Percentiles rank a stretch among this genome's conserved stretches.
Evolutionary conservation across 2,888 invertebrate genomes (phyloP).

Genomic region (Orgyia antiqua): DNA sequence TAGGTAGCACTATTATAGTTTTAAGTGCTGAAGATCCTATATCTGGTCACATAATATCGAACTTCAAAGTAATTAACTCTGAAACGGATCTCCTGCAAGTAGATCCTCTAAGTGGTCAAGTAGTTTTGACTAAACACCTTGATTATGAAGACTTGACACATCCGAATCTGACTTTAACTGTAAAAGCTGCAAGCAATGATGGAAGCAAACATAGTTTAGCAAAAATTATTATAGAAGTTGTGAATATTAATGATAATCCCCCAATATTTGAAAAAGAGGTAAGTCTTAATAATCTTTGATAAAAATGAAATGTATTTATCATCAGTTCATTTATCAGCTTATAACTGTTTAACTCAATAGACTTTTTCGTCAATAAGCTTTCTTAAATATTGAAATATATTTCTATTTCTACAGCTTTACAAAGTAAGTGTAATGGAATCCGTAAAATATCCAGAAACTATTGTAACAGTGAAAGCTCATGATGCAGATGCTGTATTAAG

Average conservation of each 20-base stretch:
- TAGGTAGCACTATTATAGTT: slow-evolving; percentile 84
- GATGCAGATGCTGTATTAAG: slow-evolving; percentile 83
- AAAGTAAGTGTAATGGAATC: slow-evolving; percentile 85
- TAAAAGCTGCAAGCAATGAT: slow-evolving; percentile 74
- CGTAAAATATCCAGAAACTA: slow-evolving; percentile 80
- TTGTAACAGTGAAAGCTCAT: slow-evolving; percentile 83
- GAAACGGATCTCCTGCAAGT: slow-evolving; percentile 76
- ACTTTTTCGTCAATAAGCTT: no score
- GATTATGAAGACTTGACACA: slow-evolving; percentile 86
- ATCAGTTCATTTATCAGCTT: neutral
- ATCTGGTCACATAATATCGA: slow-evolving; percentile 79
- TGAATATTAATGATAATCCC: slow-evolving; percentile 88
- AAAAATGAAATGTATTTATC: neutral
- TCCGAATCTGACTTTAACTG: slow-evolving; percentile 76
- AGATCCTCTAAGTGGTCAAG: slow-evolving; percentile 83
- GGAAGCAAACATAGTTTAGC: slow-evolving; percentile 80
- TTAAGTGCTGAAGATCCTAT: slow-evolving; percentile 85
- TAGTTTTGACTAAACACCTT: slow-evolving; percentile 84
- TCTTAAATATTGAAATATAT: neutral
- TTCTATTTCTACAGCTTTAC: slow-evolving; percentile 69
- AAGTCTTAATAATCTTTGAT: no score
- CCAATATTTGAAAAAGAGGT: slow-evolving; percentile 83
- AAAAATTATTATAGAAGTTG: slow-evolving; percentile 82
- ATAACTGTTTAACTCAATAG: no score
- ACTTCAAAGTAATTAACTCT: slow-evolving; percentile 76